These are phyloP conservation scores for Meghimatium bilineatum DNA, from an alignment of 2,888 invertebrate species.

Conservation along the genomic window DNA sequence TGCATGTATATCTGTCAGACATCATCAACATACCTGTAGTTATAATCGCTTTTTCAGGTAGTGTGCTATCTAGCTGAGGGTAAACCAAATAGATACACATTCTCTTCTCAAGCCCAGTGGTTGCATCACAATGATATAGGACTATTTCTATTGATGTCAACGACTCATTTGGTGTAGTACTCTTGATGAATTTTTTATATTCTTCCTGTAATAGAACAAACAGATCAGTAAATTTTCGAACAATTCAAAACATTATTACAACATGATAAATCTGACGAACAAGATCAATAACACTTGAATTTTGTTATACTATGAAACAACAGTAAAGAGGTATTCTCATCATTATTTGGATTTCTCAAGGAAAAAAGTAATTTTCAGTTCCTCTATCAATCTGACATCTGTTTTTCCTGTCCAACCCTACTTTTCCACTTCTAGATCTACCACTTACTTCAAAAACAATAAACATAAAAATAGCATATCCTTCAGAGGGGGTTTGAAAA, in stretches of 20 bases:
- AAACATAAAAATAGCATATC: no score
- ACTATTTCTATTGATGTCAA: constrained; percentile 10
- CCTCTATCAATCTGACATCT: no score
- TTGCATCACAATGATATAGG: background rate
- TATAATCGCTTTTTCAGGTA: constrained; percentile 21
- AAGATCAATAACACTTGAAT: background rate
- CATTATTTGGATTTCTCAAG: no score
- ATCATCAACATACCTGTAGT: constrained; percentile 27
- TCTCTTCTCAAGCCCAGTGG: constrained; percentile 2
- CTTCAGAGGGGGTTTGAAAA: no score
- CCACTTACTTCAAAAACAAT: no score
- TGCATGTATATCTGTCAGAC: background rate
- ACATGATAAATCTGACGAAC: background rate
- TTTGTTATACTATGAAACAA: no score
- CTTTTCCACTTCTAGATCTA: no score
- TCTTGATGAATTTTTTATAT: constrained; percentile 23
- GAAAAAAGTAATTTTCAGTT: no score
- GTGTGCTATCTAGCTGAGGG: constrained; percentile 4
- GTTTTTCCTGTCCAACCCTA: no score
- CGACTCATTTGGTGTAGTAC: constrained; percentile 11
- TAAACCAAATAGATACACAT: constrained; percentile 27
- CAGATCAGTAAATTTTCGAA: background rate
- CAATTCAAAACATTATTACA: background rate
- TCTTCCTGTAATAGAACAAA: constrained; percentile 7
- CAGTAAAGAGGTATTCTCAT: no score